These are phyloP conservation scores for Amaurobius ferox DNA, from an alignment of 2,888 invertebrate genomes.

Conservation along the genomic window DNA sequence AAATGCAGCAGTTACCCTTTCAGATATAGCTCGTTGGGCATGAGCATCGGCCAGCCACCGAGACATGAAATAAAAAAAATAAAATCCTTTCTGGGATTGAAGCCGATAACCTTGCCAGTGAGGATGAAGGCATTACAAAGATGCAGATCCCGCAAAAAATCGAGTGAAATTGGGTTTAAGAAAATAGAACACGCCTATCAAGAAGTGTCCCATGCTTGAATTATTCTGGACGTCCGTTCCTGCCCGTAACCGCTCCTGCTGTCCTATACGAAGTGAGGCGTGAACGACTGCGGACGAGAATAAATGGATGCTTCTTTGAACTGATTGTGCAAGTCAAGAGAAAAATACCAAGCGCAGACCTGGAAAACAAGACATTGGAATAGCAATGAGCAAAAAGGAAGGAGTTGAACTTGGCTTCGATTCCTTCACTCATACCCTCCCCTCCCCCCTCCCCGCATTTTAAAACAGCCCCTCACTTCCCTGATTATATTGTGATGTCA, in stretches of 20 bases:
- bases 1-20: too few species aligned
- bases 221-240: slow-evolving; percentile 44
- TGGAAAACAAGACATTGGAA: neutral
- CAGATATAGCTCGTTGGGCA: neutral
- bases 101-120: slow-evolving; percentile 67
- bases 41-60: neutral
- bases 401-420: neutral
- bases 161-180: slow-evolving; percentile 38
- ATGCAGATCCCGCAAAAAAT: slow-evolving; percentile 19
- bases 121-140: slow-evolving; percentile 27
- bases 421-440: too few species aligned
- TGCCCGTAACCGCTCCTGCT: slow-evolving; percentile 47
- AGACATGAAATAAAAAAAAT: neutral
- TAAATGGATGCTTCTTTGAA: slow-evolving; percentile 7
- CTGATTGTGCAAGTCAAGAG: neutral
- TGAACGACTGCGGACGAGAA: slow-evolving; percentile 2
- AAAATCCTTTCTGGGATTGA: neutral
- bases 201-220: slow-evolving; percentile 56
- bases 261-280: slow-evolving; percentile 9
- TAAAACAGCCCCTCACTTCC: too few species aligned
- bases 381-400: neutral
- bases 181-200: slow-evolving; percentile 67
- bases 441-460: too few species aligned
- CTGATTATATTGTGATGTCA: too few species aligned
- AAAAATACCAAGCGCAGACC: neutral